Evolutionary conservation across 2,113 vertebrate species (phyloP), one percentile per base, ranked within the genome.

Genomic region (Oryzias melastigma): DNA sequence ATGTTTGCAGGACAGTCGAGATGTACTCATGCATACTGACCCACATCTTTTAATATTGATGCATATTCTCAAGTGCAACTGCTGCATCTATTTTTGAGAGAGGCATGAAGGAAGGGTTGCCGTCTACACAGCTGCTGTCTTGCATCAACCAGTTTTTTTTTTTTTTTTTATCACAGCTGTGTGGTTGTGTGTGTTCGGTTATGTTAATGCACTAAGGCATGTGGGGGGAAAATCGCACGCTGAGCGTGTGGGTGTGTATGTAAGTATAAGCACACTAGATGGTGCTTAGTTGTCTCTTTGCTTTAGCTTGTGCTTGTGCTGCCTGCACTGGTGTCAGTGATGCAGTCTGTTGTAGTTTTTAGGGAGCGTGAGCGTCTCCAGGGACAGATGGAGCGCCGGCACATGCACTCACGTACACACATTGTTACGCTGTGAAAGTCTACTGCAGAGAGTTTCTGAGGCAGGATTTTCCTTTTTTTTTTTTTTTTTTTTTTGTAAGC

Each of bases 301-400:
- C 76, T 62, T 80, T 70, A 68, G 49, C 62, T 53, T 47, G 52
- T 59, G 75, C 60, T 59, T 44, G 62, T 73, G 69, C 58, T 67
- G 64, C 66, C 62, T 71, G 48, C 7, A 12, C 70, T 60, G 59
- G 62, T 68, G 71, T 73, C 77, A 71, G 71, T 75, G 77, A 82
- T 80, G 71, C 69, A 73, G 74, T 80, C 60, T 78, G 71, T 80
- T 80, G 71, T 80, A 70, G 59, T 77, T 84, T 81, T 81, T 74
- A 65, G 67, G 65, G 58, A 73, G 64, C 62, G 68, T 12, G 60
- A 76, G 79, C 69, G 42, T 75, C 81, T 82, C 71, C 62, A 40
- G 77, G 73, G 75, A 77, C 70, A 51, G 70, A 77, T 70, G 67
- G 75, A 62, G 61, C 66, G 20, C 65, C 51, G 46, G 18, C 61